These are phyloP conservation scores for Amblyornis subalaris DNA, from an alignment of 2,113 vertebrate genomes.

Conservation along the genomic window DNA sequence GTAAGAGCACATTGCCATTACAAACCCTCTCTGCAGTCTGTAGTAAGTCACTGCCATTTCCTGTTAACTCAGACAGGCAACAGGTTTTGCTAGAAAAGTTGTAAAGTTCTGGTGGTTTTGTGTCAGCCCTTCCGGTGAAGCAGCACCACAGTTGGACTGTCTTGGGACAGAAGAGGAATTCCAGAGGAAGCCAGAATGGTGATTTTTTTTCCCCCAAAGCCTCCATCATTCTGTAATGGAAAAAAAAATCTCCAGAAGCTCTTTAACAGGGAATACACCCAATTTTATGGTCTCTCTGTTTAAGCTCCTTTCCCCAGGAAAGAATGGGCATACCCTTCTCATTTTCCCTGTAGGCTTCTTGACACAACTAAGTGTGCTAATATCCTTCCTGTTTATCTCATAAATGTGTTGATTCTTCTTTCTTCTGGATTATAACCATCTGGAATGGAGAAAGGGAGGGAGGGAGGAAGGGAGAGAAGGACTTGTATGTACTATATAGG, in stretches of 20 bases:
- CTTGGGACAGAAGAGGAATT: background rate
- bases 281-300: background rate
- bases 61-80: background rate
- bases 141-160: background rate
- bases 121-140: background rate
- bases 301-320: background rate
- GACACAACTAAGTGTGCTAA: background rate
- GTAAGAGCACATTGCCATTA: rapidly evolving
- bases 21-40: background rate
- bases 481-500: background rate
- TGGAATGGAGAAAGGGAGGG: background rate
- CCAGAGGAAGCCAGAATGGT: background rate
- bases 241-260: background rate
- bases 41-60: background rate
- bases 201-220: background rate
- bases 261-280: background rate
- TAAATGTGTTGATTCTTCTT: background rate
- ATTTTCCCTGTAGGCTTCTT: background rate
- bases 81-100: background rate
- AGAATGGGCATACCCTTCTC: background rate
- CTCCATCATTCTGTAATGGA: background rate
- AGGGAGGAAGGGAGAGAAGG: background rate
- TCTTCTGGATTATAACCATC: background rate
- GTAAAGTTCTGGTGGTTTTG: background rate
- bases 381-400: background rate